Evolutionary conservation across 2,113 vertebrate genomes (phyloP), one percentile per base, ranked within the genome.

Genomic region (Paracanthobrama guichenoti): DNA sequence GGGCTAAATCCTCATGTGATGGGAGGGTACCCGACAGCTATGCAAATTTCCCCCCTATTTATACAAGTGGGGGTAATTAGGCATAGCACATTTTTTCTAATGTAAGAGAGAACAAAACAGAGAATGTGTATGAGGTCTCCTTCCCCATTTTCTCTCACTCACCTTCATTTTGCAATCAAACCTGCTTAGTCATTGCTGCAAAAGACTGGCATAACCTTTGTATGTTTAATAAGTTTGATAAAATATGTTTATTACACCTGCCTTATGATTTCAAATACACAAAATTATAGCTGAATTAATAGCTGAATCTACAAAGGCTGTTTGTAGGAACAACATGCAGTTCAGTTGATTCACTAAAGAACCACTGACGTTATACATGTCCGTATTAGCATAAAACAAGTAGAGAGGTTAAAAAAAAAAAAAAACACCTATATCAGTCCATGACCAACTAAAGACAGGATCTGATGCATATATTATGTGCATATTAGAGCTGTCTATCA

Each of bases 31-130:
- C 85, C 14, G 85, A 82, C 77, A 84, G 85, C 84, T 90, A 89
- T 90, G 86, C 85, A 90, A 90, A 86, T 75, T 35, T 13, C 46
- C 66, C 79, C 79, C 44, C 20, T 76, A 35, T 82, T 88, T 86
- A 89, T 87, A 31, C 53, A 88, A 59, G 69, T 86, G 35, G 75
- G 59, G 66, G 84, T 85, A 88, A 86, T 85, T 83, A 90, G 82
- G 46, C 62, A 81, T 74, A 85, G 78, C 72, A 35, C 86, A 87
- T 87, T 81, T 59, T 77, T 72, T 39, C 67, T 74, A 53, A 86
- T 86, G 76, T 86, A 84, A 66, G 62, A 84, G 82, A 76, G 78
- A 73, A 81, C 50, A 71, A 87, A 83, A 64, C 14, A 16, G 24
- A 78, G 64, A 84, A 89, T 6, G 57, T 44, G n/a, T 72, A 74